Conservation (phyloP, 2,113 vertebrate genomes). For the Motacilla alba region DNA sequence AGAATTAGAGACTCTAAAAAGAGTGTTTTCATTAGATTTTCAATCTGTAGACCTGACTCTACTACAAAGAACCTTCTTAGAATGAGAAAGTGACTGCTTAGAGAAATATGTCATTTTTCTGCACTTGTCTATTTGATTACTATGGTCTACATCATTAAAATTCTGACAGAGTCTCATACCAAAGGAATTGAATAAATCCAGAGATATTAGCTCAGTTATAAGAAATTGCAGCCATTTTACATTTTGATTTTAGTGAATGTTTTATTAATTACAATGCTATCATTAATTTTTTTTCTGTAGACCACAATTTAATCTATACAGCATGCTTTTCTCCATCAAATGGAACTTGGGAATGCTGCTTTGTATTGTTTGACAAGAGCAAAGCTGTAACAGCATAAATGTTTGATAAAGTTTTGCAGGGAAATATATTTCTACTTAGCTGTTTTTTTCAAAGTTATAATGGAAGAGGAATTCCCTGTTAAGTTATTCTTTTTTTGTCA, state of each 20-base stretch:
- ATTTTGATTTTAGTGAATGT: conserved; percentile 29
- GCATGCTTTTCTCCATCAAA: neutral
- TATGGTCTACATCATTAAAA: conserved; percentile 5
- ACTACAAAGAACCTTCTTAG: neutral
- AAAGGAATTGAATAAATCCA: conserved; percentile 2
- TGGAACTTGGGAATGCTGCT: neutral
- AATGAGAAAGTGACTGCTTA: neutral
- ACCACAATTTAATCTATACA: neutral
- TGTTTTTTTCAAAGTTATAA: conserved; percentile 16
- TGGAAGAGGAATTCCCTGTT: conserved; percentile 14
- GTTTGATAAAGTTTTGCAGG: conserved; percentile 46
- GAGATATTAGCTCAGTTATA: neutral
- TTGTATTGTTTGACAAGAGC: conserved; percentile 40
- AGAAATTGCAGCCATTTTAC: neutral
- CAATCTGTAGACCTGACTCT: neutral
- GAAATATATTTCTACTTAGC: conserved; percentile 44
- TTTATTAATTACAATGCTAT: conserved; percentile 57
- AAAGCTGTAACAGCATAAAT: conserved; percentile 48
- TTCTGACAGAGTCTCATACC: neutral
- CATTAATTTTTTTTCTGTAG: conserved; percentile 11
- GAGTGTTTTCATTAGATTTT: neutral
- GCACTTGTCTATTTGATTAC: conserved; percentile 1
- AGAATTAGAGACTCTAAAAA: neutral
- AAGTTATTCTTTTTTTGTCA: conserved; percentile 1
- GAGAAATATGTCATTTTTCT: neutral